These are phyloP conservation scores for Saccopteryx leptura DNA, from an alignment of 2,113 vertebrate genomes.

Conservation along the genomic window DNA sequence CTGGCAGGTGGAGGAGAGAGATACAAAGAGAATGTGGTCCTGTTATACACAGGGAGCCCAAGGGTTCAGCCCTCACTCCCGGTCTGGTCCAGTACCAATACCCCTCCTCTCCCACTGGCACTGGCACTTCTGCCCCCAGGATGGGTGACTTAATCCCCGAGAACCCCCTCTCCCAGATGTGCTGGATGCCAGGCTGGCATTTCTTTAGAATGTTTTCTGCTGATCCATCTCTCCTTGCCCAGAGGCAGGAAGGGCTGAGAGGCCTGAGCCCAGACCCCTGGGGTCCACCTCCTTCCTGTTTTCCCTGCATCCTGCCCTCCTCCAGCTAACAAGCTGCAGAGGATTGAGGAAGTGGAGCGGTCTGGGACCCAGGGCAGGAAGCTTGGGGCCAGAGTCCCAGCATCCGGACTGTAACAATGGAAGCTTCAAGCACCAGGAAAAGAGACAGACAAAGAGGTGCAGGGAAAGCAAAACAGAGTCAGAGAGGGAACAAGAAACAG, in stretches of 20 bases:
- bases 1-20: not conserved
- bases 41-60: not conserved
- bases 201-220: conserved; percentile 78
- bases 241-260: conserved; percentile 78
- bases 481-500: conserved; percentile 5
- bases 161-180: not conserved
- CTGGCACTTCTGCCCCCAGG: not conserved
- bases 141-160: not conserved
- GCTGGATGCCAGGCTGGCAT: conserved; percentile 70
- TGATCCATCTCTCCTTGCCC: conserved; percentile 76
- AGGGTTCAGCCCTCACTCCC: not conserved
- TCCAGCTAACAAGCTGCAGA: conserved; percentile 79
- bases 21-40: conserved; percentile 19
- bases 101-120: not conserved
- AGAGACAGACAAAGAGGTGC: conserved; percentile 49
- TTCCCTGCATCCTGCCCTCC: conserved; percentile 84
- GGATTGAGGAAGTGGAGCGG: conserved; percentile 77
- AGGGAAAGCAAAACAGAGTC: not conserved
- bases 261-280: conserved; percentile 62
- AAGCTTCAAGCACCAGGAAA: conserved; percentile 70
- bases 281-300: conserved; percentile 82
- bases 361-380: conserved; percentile 76
- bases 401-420: conserved; percentile 82
- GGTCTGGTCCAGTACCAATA: not conserved
- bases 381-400: conserved; percentile 67